Evolutionary conservation across 2,113 vertebrate species (phyloP).

Genomic region (Chamaetylas fuelleborni): DNA sequence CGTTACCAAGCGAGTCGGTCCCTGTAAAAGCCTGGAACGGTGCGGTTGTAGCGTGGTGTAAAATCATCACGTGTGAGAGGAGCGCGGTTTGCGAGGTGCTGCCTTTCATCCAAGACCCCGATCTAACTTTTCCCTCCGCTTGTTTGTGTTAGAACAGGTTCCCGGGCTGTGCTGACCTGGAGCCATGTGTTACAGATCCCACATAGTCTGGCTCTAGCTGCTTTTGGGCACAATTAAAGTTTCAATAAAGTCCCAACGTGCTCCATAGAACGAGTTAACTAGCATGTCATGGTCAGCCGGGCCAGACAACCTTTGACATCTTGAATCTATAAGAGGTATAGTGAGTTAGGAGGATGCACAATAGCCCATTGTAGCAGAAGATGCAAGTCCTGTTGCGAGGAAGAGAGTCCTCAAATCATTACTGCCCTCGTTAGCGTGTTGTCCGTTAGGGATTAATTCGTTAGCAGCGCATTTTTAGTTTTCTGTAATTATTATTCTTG

Average conservation of each 20-base stretch:
- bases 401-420: slow-evolving; percentile 81
- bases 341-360: slow-evolving; percentile 80
- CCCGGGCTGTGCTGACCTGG: slow-evolving; percentile 52
- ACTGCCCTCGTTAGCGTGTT: slow-evolving; percentile 82
- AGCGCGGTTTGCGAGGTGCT: slow-evolving; percentile 56
- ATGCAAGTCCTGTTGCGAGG: slow-evolving; percentile 77
- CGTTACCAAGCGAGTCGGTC: neutral
- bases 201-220: slow-evolving; percentile 53
- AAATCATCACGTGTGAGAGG: slow-evolving; percentile 53
- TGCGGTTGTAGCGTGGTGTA: slow-evolving; percentile 22
- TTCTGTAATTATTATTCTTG: slow-evolving; percentile 83
- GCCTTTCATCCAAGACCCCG: slow-evolving; percentile 42
- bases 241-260: slow-evolving; percentile 67
- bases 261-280: slow-evolving; percentile 80
- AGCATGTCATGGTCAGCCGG: slow-evolving; percentile 86
- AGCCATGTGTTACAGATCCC: slow-evolving; percentile 65
- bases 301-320: slow-evolving; percentile 95
- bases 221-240: slow-evolving; percentile 72
- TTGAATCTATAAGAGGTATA: slow-evolving; percentile 76
- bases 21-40: slow-evolving; percentile 19
- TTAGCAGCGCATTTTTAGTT: slow-evolving; percentile 80
- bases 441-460: slow-evolving; percentile 87
- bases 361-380: slow-evolving; percentile 86
- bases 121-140: slow-evolving; percentile 62
- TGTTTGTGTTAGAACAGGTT: slow-evolving; percentile 69